Conservation (phyloP, 2,888 invertebrate genomes). For the Polydrusus tereticollis region DNA sequence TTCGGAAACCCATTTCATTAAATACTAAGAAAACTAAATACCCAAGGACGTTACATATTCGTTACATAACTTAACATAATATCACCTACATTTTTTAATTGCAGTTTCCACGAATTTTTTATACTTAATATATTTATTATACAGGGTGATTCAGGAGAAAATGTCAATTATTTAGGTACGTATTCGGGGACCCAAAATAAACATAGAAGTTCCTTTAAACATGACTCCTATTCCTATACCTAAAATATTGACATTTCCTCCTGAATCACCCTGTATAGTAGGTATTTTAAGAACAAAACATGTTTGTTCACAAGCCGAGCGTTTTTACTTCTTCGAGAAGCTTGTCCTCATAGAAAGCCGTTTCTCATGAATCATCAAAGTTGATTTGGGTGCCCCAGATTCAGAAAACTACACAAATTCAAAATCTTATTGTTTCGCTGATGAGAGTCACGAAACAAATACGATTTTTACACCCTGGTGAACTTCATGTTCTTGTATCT, state of each 20-base stretch:
- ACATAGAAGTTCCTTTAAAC: too few relatives aligned
- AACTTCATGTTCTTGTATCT: not conserved
- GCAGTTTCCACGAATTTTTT: not conserved
- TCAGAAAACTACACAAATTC: not conserved
- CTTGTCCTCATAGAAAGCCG: slow-evolving; percentile 25
- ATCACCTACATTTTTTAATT: not conserved
- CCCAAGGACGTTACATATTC: not conserved
- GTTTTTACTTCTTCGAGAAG: slow-evolving; percentile 27
- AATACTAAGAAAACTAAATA: not conserved
- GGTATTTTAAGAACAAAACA: too few relatives aligned
- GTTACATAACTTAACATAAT: not conserved
- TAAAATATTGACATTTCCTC: too few relatives aligned
- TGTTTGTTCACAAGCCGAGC: not conserved
- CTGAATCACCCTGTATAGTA: too few relatives aligned
- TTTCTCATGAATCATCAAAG: slow-evolving; percentile 22
- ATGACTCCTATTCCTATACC: too few relatives aligned
- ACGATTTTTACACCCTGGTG: not conserved
- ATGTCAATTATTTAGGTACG: too few relatives aligned
- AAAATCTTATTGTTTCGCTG: not conserved
- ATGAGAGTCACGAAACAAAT: slow-evolving; percentile 7
- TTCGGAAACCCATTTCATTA: not conserved
- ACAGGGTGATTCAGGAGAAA: too few relatives aligned
- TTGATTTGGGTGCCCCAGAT: slow-evolving; percentile 19
- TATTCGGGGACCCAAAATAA: too few relatives aligned
- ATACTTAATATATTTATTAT: too few relatives aligned